Evolutionary conservation across 2,113 vertebrate species (phyloP).

Genomic region (Lichenostomus cassidix): DNA sequence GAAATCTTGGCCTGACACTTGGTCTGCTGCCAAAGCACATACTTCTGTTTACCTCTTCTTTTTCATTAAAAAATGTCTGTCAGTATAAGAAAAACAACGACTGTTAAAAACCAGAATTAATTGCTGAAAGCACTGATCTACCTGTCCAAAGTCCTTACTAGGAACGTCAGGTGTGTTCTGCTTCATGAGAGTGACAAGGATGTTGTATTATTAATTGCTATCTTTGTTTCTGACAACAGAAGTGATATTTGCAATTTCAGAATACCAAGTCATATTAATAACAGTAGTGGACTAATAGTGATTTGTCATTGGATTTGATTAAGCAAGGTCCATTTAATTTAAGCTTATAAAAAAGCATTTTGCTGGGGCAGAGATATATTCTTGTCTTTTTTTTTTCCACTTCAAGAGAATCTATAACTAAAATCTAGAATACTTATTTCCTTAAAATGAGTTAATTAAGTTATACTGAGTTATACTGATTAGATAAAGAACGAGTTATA

Average conservation of each 20-base stretch:
- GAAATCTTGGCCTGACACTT: background rate
- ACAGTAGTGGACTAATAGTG: background rate
- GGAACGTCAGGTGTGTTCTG: background rate
- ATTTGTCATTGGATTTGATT: background rate
- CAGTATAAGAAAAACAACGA: background rate
- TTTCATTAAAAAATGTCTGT: background rate
- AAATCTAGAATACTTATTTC: background rate
- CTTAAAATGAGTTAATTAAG: background rate
- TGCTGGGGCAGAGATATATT: background rate
- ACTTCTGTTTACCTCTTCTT: background rate
- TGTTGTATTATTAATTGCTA: background rate
- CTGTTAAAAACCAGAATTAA: background rate
- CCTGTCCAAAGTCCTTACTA: background rate
- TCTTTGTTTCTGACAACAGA: background rate
- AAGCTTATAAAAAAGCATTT: background rate
- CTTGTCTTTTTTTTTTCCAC: background rate
- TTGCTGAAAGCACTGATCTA: background rate
- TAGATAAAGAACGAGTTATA: background rate
- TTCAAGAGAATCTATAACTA: background rate
- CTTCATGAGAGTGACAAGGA: accelerated
- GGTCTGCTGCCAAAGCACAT: background rate
- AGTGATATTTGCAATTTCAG: background rate
- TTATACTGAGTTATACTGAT: background rate
- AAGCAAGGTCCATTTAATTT: background rate
- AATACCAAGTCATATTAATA: background rate